Base-by-base conservation (phyloP, 2,888 invertebrate genomes). In the Nephrocerus scutellatus region DNA sequence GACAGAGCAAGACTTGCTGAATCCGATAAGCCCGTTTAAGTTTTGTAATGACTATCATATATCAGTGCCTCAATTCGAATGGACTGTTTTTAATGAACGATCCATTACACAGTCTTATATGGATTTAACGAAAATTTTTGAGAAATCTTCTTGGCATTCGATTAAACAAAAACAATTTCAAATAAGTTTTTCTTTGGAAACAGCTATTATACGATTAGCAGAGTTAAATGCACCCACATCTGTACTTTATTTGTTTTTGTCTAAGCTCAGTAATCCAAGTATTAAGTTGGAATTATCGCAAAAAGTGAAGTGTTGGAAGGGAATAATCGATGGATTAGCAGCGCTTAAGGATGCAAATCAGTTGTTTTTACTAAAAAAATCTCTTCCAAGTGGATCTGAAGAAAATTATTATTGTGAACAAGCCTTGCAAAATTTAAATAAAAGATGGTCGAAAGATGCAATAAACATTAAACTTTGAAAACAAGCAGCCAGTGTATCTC, bases 361-460 rank as follows among this genome's bases (percentile, higher is more conserved):
- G 28, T 40, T 69, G 29, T 59, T 57, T 22, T 49, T 57, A 16
- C 51, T 62, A 3, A 61, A 53, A 16, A 57, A 60, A 4, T 47
- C 62, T 1, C 44, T 69, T 12, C 42, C 55, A 3, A 59, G 59
- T 18, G 57, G 65, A 9, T 66, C 80, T 0, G 82, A 84, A 51
- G 82, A 83, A 54, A 80, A 79, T 51, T 78, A 81, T 51, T 74
- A 82, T 42, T 82, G 83, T 24, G 84, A 85, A 52, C 82, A 79
- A 54, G 77, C 78, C 2, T 62, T 87, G 1, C 73, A 77, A 52
- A 47, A 49, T 12, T 48, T 66, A 32, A 62, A 50, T 31, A 67
- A 63, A 42, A 60, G 65, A 23, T 67, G 66, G 66, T 57, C 66
- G 3, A 61, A 65, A 3, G 66, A 67, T 32, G 59, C 56, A 30